Percentiles rank a stretch among this genome's conserved stretches.
Evolutionary conservation across 2,888 invertebrate species (phyloP).

Genomic region (Ochropleura leucogaster): DNA sequence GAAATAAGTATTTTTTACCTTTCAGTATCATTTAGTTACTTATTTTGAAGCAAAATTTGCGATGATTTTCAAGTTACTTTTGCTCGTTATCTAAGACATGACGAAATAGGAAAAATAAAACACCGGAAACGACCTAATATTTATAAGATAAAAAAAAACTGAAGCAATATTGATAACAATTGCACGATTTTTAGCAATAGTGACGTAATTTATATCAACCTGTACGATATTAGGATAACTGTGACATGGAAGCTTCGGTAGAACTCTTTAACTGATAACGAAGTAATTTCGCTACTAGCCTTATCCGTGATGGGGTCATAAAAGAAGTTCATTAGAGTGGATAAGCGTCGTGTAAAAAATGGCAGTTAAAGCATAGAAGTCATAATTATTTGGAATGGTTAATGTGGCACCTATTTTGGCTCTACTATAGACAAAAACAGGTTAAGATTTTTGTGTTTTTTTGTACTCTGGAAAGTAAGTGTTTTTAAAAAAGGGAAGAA

Average conservation of each 20-base stretch:
- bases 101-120: neutral
- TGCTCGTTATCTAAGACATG: neutral
- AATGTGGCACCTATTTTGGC: neutral
- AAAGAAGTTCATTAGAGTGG: neutral
- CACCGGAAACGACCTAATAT: neutral
- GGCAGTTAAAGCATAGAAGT: neutral
- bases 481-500: no score
- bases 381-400: neutral
- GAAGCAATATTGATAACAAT: neutral
- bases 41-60: neutral
- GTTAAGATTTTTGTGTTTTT: neutral
- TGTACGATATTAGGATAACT: slow-evolving; percentile 5
- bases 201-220: slow-evolving; percentile 1
- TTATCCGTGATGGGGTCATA: slow-evolving; percentile 10
- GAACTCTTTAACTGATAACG: slow-evolving; percentile 30
- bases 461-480: no score
- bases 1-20: neutral
- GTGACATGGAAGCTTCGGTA: neutral
- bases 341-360: neutral
- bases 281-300: slow-evolving; percentile 24
- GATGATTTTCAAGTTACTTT: neutral
- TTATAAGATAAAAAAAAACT: slow-evolving; percentile 19
- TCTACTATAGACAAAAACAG: neutral
- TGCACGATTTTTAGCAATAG: slow-evolving; percentile 9
- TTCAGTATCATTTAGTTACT: neutral